These are phyloP conservation scores for Heliornis fulica DNA, from an alignment of 2,113 vertebrate genomes.

Conservation along the genomic window DNA sequence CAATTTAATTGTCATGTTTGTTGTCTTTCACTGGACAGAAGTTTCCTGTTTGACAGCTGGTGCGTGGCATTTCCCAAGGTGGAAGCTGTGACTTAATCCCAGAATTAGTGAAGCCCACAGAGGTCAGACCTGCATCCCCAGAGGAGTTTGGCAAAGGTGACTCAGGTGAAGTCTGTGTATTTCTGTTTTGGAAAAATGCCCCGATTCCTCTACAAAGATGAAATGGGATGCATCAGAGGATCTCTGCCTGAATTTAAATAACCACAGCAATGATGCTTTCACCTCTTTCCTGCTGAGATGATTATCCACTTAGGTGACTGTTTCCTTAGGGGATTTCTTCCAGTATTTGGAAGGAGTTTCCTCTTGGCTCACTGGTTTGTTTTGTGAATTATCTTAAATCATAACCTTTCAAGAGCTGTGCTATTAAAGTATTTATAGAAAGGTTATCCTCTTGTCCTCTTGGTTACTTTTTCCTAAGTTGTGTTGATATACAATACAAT, in stretches of 20 bases:
- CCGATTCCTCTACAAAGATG: background rate
- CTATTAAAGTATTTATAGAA: background rate
- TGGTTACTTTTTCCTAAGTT: background rate
- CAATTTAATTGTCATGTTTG: background rate
- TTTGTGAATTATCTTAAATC: constrained; percentile 3
- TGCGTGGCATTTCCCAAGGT: background rate
- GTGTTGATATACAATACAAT: background rate
- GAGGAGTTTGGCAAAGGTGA: background rate
- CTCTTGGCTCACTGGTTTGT: background rate
- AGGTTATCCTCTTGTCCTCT: background rate
- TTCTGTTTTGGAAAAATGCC: background rate
- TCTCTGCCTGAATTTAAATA: background rate
- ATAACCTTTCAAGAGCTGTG: background rate
- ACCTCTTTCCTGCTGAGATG: background rate
- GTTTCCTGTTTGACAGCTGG: background rate
- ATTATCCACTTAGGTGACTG: background rate
- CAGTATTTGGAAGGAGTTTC: background rate
- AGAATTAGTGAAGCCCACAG: fast-evolving
- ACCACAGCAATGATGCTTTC: background rate
- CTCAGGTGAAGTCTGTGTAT: background rate
- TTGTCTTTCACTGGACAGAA: background rate
- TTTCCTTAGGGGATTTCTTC: background rate
- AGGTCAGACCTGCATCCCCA: background rate
- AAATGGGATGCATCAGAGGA: background rate
- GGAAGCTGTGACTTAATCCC: background rate